Base-by-base conservation (phyloP, 2,888 invertebrate species). In the Hydrotaea diabolus region DNA sequence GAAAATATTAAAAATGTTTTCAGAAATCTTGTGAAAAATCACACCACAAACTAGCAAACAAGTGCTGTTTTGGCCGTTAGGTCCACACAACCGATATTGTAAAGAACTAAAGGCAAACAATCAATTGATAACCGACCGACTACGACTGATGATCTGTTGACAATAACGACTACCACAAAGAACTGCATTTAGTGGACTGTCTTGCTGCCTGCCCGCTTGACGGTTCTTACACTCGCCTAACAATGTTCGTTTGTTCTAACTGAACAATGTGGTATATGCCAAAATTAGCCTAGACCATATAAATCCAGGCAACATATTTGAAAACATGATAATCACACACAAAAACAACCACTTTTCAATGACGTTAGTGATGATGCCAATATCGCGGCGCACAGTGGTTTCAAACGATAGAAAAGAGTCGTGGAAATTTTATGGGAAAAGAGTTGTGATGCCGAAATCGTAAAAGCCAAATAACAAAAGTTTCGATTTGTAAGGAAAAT, bases 261-360 rank as follows among this genome's bases (percentile, higher is more conserved):
- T 23, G 39, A 46, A 69, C 76, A 79, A 85, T 82, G 79, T 85
- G 46, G 79, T 73, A 53, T 77, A 79, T 79, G 79, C 85, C 85
- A 85, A 85, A 85, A 85, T 82, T 69, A 85, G 79, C 79, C 77
- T 77, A 74, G 21, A 79, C 73, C 82, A 85, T 85, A 85, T 77
- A 79, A 82, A 79, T 79, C 78, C 79, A 77, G 69, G 59, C 76
- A 74, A 79, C 78, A 69, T 69, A 76, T 19, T 39, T 66, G 21
- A 76, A 66, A 64, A 76, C 66, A 66, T 66, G 53, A 53, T 66
- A 66, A 76, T 76, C 76, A 57, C 43, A 21, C 4, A 69, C 46
- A 69, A 46, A 66, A 71, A 49, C 46, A 15, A 36, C 77, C 39
- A 31, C 49, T 75, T 59, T 23, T 59, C 59, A 9, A 59, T 59